These are phyloP conservation scores for Eristalinus aeneus DNA, from an alignment of 2,888 invertebrate species.

Conservation along the genomic window DNA sequence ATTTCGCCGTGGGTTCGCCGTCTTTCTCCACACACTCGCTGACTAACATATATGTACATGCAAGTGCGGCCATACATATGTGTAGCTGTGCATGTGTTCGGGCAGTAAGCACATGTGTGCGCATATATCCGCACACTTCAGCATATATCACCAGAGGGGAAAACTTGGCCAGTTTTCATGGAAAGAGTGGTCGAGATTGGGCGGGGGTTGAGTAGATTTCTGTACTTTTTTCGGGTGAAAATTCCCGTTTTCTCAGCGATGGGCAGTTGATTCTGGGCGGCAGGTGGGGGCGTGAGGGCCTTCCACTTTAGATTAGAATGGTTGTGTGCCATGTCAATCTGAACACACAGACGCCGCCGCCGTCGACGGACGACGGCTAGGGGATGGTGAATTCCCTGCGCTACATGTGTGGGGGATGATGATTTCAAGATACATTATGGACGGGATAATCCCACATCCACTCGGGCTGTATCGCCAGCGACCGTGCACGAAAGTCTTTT, in stretches of 20 bases:
- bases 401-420: slow-evolving; percentile 44
- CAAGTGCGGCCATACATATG: neutral
- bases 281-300: slow-evolving; percentile 61
- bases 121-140: neutral
- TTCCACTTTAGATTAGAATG: slow-evolving; percentile 71
- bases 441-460: slow-evolving; percentile 63
- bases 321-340: slow-evolving; percentile 70
- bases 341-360: slow-evolving; percentile 40
- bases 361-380: neutral
- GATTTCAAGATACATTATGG: slow-evolving; percentile 67
- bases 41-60: slow-evolving; percentile 17
- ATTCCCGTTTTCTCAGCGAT: slow-evolving; percentile 69
- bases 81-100: slow-evolving; percentile 28
- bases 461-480: slow-evolving; percentile 48
- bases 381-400: slow-evolving; percentile 34
- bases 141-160: slow-evolving; percentile 62
- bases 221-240: slow-evolving; percentile 66
- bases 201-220: slow-evolving; percentile 46
- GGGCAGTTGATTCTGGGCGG: slow-evolving; percentile 64
- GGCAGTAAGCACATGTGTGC: slow-evolving; percentile 50
- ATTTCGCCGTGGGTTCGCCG: slow-evolving; percentile 67
- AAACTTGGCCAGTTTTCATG: slow-evolving; percentile 66
- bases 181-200: slow-evolving; percentile 29
- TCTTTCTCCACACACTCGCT: slow-evolving; percentile 30
- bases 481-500: slow-evolving; percentile 59